Conservation (phyloP, 2,888 invertebrate genomes). For the Ypsolopha scabrella region DNA sequence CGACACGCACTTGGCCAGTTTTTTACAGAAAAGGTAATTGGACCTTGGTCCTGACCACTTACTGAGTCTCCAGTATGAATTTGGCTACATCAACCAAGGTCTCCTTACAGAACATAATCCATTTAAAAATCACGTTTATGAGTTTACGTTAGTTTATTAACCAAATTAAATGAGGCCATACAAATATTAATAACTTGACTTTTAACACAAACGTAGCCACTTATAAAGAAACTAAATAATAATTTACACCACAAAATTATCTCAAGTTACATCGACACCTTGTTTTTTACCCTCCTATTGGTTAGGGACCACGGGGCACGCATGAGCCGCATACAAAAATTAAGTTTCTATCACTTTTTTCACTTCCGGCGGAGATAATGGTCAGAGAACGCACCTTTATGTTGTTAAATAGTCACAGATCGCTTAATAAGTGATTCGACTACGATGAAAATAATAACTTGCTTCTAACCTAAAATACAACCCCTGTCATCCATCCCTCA, state of each 20-base stretch:
- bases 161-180: neutral
- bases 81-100: too few species aligned
- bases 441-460: slow-evolving; percentile 12
- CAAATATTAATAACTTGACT: neutral
- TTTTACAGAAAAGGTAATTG: too few species aligned
- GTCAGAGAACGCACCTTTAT: slow-evolving; percentile 55
- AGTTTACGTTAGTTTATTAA: neutral
- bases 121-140: neutral
- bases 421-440: slow-evolving; percentile 37
- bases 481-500: slow-evolving; percentile 3
- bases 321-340: slow-evolving; percentile 41
- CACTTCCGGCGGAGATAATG: slow-evolving; percentile 60
- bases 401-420: slow-evolving; percentile 48
- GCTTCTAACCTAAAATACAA: neutral
- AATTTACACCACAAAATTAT: slow-evolving; percentile 26
- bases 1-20: too few species aligned
- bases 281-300: slow-evolving; percentile 52
- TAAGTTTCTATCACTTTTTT: slow-evolving; percentile 51
- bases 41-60: too few species aligned
- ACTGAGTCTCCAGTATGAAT: too few species aligned
- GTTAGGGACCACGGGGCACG: slow-evolving; percentile 30
- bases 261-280: slow-evolving; percentile 55
- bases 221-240: slow-evolving; percentile 1
- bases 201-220: neutral
- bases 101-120: neutral